These are phyloP conservation scores for Dioctria rufipes DNA, from an alignment of 2,888 invertebrate species.

Conservation along the genomic window DNA sequence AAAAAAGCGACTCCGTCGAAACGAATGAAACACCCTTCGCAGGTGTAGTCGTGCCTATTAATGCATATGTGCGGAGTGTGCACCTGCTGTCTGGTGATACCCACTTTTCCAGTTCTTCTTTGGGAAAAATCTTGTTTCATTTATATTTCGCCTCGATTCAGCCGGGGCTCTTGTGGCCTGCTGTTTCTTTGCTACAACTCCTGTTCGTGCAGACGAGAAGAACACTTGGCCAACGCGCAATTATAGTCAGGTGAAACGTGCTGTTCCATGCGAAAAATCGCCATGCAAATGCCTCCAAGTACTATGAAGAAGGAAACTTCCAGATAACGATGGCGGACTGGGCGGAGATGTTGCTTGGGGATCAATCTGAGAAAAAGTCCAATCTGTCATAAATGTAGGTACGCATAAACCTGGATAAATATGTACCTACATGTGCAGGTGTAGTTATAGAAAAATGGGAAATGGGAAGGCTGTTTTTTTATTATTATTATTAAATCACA, in stretches of 20 bases:
- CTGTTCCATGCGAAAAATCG: neutral
- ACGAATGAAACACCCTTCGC: conserved; percentile 2
- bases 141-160: neutral
- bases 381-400: neutral
- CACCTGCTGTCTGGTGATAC: conserved; percentile 53
- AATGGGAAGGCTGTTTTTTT: too few species aligned
- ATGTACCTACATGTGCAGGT: too few species aligned
- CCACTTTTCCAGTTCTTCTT: conserved; percentile 47
- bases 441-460: too few species aligned
- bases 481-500: too few species aligned
- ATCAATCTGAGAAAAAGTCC: neutral
- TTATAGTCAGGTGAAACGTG: conserved; percentile 5
- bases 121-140: conserved; percentile 39
- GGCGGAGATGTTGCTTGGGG: neutral
- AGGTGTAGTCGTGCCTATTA: conserved; percentile 42
- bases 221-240: neutral
- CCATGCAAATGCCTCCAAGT: neutral
- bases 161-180: neutral
- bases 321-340: neutral
- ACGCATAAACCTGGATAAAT: too few species aligned
- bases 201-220: neutral
- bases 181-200: neutral
- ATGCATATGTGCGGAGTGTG: conserved; percentile 23
- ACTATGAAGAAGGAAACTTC: neutral
- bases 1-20: neutral